These are phyloP conservation scores for Drosophila orosa DNA, from an alignment of 1,140 invertebrate species.

Conservation along the genomic window DNA sequence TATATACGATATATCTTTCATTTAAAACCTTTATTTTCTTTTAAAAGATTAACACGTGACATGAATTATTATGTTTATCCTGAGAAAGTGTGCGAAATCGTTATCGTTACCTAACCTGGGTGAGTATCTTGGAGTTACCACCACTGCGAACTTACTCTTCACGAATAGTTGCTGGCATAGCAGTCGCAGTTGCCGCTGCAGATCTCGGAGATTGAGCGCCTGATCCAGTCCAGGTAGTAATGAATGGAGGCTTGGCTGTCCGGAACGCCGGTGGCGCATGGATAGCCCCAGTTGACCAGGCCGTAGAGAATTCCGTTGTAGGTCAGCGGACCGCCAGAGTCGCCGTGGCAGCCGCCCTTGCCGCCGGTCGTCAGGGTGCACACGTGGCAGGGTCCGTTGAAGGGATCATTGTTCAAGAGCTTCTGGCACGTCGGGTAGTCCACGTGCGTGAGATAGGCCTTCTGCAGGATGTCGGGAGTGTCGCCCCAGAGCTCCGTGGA, in stretches of 20 bases:
- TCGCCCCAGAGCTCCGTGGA: constrained; percentile 66
- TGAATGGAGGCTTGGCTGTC: constrained; percentile 78
- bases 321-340: constrained; percentile 84
- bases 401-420: constrained; percentile 43
- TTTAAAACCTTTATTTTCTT: neutral
- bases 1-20: neutral
- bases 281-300: constrained; percentile 86
- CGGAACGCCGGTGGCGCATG: constrained; percentile 85
- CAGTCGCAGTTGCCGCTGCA: constrained; percentile 60
- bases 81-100: neutral
- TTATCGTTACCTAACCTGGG: neutral
- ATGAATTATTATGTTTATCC: neutral
- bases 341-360: constrained; percentile 86
- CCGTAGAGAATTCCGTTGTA: constrained; percentile 82
- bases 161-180: constrained; percentile 72
- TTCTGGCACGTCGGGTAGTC: constrained; percentile 64
- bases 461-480: constrained; percentile 73
- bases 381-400: constrained; percentile 84
- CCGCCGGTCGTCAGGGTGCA: constrained; percentile 86
- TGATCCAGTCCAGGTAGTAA: constrained; percentile 66
- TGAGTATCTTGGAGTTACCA: neutral
- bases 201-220: constrained; percentile 9
- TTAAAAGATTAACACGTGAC: neutral
- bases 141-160: constrained; percentile 1
- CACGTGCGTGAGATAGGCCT: constrained; percentile 68